Conservation (phyloP, 2,113 vertebrate species). For the Myiozetetes cayanensis region DNA sequence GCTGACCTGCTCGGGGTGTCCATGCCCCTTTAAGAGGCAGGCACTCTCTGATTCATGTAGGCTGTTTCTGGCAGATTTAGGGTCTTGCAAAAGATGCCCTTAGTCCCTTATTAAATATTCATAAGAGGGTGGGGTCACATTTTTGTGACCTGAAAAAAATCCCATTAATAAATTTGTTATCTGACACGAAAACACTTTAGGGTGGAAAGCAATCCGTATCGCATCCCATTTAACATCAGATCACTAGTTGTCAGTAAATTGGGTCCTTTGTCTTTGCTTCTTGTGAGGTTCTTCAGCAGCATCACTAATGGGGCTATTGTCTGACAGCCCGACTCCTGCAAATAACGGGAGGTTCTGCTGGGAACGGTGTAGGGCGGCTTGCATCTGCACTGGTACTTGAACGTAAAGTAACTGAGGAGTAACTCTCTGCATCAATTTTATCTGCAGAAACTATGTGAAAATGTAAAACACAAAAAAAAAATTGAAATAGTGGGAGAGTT, state of each 20-base stretch:
- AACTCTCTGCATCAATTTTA: background rate
- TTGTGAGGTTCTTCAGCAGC: constrained; percentile 37
- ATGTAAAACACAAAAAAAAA: background rate
- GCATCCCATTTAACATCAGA: constrained; percentile 38
- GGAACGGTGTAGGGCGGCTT: background rate
- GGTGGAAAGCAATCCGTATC: constrained; percentile 25
- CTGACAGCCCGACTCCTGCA: background rate
- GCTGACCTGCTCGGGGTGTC: background rate
- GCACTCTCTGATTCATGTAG: constrained; percentile 11
- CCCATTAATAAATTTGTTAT: constrained; percentile 76
- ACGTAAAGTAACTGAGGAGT: background rate
- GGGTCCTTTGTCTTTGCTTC: constrained; percentile 55
- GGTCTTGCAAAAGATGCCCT: constrained; percentile 52
- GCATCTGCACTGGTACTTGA: background rate
- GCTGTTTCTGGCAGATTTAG: constrained; percentile 64
- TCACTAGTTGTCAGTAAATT: constrained; percentile 46
- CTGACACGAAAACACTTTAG: constrained; percentile 65
- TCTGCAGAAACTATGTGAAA: background rate
- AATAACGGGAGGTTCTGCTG: background rate
- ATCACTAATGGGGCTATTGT: constrained; percentile 28
- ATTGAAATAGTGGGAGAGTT: background rate
- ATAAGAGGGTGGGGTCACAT: constrained; percentile 73
- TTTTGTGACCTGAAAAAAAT: constrained; percentile 72
- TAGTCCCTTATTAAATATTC: constrained; percentile 75
- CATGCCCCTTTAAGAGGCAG: constrained; percentile 64